Percentiles rank a stretch among this genome's conserved stretches.
These are phyloP conservation scores for Prionailurus viverrinus DNA, from an alignment of 2,113 vertebrate species.

Conservation along the genomic window DNA sequence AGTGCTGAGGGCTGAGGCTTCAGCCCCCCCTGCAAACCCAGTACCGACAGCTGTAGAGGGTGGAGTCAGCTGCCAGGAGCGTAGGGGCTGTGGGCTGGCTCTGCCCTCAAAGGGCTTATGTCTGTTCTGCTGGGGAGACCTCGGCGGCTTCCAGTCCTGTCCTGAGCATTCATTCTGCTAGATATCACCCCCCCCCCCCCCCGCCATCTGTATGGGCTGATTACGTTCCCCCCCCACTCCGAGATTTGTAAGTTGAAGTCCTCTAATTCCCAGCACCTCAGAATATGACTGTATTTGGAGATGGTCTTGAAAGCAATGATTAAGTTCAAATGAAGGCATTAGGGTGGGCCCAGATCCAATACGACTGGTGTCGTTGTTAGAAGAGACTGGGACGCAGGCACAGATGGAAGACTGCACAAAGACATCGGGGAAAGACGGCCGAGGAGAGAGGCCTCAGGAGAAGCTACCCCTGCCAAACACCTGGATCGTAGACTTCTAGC, in stretches of 20 bases:
- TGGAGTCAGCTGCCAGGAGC: neutral
- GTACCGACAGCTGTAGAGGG: neutral
- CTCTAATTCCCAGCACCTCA: neutral
- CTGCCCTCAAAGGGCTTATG: neutral
- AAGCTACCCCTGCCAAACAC: neutral
- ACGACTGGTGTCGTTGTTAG: neutral
- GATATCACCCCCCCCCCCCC: neutral
- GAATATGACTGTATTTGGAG: neutral
- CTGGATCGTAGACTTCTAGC: neutral
- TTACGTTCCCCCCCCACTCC: neutral
- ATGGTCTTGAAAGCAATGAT: neutral
- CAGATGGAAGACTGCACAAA: accelerated
- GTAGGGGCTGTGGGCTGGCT: neutral
- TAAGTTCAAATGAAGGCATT: neutral
- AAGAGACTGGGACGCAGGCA: neutral
- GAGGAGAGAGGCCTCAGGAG: neutral
- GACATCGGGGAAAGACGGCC: accelerated
- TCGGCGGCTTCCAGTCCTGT: neutral
- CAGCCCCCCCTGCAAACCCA: neutral
- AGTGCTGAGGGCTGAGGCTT: neutral
- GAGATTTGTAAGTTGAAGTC: neutral
- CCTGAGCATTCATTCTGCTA: neutral
- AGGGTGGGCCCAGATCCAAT: neutral
- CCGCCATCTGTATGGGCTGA: neutral
- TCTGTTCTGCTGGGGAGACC: neutral